These are phyloP conservation scores for Eidolon helvum DNA, from an alignment of 2,113 vertebrate genomes.

Conservation along the genomic window DNA sequence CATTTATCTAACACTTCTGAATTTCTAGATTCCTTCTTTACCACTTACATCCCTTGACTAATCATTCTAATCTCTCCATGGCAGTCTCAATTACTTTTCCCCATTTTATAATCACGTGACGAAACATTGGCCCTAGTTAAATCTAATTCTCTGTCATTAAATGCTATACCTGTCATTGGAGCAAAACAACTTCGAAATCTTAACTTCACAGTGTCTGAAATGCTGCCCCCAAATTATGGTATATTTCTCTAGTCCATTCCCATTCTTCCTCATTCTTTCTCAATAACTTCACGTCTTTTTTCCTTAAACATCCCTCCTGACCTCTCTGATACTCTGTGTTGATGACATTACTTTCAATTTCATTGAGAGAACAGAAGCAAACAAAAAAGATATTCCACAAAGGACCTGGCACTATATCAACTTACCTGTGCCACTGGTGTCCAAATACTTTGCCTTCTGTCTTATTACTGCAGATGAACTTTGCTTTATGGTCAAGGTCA, in stretches of 20 bases:
- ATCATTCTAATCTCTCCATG: neutral
- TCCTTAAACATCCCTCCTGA: neutral
- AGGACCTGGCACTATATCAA: neutral
- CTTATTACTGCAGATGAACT: neutral
- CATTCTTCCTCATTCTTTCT: neutral
- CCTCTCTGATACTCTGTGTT: neutral
- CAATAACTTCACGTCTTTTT: neutral
- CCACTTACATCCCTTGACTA: neutral
- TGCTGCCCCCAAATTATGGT: neutral
- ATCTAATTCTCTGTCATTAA: neutral
- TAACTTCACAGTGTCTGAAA: neutral
- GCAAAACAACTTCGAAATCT: neutral
- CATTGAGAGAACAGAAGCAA: neutral
- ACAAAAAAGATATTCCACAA: neutral
- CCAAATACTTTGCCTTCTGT: neutral
- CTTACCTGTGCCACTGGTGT: neutral
- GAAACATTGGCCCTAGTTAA: neutral
- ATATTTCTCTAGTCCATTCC: neutral
- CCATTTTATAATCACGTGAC: neutral
- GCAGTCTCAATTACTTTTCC: neutral
- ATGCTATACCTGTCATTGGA: neutral
- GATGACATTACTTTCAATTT: neutral
- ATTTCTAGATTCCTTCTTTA: neutral
- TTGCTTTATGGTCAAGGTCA: neutral
- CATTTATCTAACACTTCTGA: neutral